A percentile compares a stretch with the other conserved stretches of the same genome.
Conservation (phyloP, 2,113 vertebrate species). For the Laticauda colubrina region DNA sequence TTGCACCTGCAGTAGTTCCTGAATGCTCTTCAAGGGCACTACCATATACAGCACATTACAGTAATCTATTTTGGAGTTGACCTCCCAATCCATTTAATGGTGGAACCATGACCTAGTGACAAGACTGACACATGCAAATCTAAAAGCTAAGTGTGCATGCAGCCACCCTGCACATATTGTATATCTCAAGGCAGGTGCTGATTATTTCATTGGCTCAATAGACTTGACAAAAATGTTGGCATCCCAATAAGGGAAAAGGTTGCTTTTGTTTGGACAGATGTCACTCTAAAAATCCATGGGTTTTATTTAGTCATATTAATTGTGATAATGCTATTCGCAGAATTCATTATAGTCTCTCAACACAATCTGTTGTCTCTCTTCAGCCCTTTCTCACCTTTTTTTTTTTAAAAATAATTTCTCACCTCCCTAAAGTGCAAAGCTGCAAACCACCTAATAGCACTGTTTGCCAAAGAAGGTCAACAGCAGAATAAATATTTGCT, state of each 20-base stretch:
- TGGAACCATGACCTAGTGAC: neutral
- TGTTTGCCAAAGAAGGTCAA: slow-evolving; percentile 75
- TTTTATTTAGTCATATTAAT: slow-evolving; percentile 34
- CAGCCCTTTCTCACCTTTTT: neutral
- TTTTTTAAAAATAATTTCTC: slow-evolving; percentile 40
- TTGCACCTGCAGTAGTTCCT: neutral
- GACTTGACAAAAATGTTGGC: neutral
- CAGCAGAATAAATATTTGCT: slow-evolving; percentile 71
- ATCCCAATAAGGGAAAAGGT: slow-evolving; percentile 17
- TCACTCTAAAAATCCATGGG: slow-evolving; percentile 19
- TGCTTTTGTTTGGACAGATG: slow-evolving; percentile 53
- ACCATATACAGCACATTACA: neutral
- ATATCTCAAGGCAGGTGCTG: neutral
- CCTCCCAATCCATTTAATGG: neutral
- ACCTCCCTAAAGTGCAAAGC: slow-evolving; percentile 4
- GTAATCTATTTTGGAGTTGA: neutral
- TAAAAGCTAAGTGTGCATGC: neutral
- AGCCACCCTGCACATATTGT: neutral
- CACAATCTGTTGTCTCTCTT: slow-evolving; percentile 22
- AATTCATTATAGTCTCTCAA: slow-evolving; percentile 19
- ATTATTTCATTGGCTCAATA: rapidly evolving
- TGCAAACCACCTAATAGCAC: slow-evolving; percentile 8
- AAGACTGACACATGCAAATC: neutral
- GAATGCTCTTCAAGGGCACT: neutral
- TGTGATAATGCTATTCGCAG: slow-evolving; percentile 44